Base-by-base conservation (phyloP, 2,888 invertebrate species). In the Fabriciana adippe region DNA sequence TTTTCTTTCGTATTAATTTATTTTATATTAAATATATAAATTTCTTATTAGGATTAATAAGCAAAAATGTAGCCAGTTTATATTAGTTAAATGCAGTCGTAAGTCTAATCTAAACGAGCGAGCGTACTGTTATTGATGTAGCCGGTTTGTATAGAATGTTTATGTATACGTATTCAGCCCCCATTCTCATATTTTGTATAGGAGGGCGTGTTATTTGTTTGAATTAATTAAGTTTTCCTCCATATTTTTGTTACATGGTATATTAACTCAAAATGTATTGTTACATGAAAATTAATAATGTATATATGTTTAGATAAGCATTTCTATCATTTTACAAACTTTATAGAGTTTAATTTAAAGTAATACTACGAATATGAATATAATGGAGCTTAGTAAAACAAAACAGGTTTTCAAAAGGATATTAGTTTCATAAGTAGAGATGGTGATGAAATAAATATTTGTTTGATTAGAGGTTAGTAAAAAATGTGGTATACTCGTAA, bases 91-190 rank as follows among this genome's bases (percentile, higher is more conserved):
- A 85, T 83, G 82, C 81, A 85, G 84, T 86, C 82, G 81, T 78
- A 81, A 82, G 80, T 84, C 81, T 82, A 82, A 85, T 87, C 84
- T 86, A 85, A 86, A 83, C 81, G 84, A 84, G 81, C 79, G 78
- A 69, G 57, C 81, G 79, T 79, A 77, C 61, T 80, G 75, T 81
- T 87, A 87, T 88, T 85, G 86, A 85, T 84, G 85, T 83, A 81
- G 82, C 82, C 82, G 85, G 82, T 87, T 85, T 84, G 68, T 67
- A 70, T 72, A 72, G 66, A 64, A 69, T 73, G 72, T 73, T 71
- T 74, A 70, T 75, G 71, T 72, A 71, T 72, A 72, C 70, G 66
- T 60, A 66, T 66, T 68, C 73, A 69, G 71, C 75, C 75, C 72
- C 73, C 75, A 71, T 78, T 77, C 79, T 78, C 80, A 76, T 82